These are phyloP conservation scores for Cantharis flavilabris DNA, from an alignment of 2,888 invertebrate genomes.

Conservation along the genomic window DNA sequence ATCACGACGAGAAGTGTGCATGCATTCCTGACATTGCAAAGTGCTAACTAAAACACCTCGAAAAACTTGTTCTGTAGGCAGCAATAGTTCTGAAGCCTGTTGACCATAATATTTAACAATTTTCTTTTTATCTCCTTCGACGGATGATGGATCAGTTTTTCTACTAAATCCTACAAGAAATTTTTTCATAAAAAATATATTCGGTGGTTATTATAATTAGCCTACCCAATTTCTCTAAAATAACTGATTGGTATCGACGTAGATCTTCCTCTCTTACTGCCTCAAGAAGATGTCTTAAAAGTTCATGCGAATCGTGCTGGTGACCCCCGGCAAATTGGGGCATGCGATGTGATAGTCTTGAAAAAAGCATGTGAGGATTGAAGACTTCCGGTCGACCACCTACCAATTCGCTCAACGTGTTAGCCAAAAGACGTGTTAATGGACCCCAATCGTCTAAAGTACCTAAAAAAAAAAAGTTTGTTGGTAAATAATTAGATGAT, in stretches of 20 bases:
- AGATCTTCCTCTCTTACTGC: conserved; percentile 78
- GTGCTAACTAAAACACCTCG: conserved; percentile 91
- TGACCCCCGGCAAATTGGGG: conserved; percentile 91
- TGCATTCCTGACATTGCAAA: conserved; percentile 86
- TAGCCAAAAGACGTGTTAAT: conserved; percentile 69
- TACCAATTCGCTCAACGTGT: conserved; percentile 72
- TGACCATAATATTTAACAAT: conserved; percentile 83
- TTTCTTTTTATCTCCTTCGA: conserved; percentile 74
- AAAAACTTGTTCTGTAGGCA: conserved; percentile 89
- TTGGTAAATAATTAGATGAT: not conserved
- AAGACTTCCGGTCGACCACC: conserved; percentile 66
- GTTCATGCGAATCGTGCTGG: conserved; percentile 96
- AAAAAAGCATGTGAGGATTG: conserved; percentile 67
- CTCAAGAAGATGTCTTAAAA: conserved; percentile 88
- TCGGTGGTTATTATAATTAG: not conserved
- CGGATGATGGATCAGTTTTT: conserved; percentile 75
- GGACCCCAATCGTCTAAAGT: conserved; percentile 70
- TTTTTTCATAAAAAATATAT: not conserved
- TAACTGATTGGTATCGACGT: conserved; percentile 81
- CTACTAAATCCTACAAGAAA: conserved; percentile 58
- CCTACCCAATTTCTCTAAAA: conserved; percentile 73
- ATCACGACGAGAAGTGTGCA: conserved; percentile 81
- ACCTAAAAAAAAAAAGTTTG: conserved; percentile 44
- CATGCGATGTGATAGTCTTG: conserved; percentile 67
- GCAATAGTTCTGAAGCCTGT: conserved; percentile 76